phyloP scores from a whole-genome alignment of 2,888 invertebrate genomes.

The Ellobium chinense region DNA sequence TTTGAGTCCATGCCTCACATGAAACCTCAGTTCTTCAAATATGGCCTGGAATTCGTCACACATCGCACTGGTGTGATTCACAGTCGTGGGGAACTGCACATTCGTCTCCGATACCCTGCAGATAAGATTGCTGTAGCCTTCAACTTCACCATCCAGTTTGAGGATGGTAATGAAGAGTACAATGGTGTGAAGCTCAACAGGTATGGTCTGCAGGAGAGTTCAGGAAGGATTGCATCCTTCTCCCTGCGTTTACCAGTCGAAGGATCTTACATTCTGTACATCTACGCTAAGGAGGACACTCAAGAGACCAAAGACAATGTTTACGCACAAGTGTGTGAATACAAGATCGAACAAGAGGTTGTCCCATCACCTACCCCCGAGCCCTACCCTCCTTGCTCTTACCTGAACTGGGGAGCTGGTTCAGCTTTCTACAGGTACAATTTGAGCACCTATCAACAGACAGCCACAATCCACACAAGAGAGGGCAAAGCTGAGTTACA shows the following conservation, averaged over 20 bases:
- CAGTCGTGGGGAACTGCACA: conserved; percentile 74
- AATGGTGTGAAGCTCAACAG: conserved; percentile 72
- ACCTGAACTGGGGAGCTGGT: conserved; percentile 78
- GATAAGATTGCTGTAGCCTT: conserved; percentile 76
- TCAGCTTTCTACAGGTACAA: conserved; percentile 75
- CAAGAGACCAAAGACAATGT: conserved; percentile 77
- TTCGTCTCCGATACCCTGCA: conserved; percentile 75
- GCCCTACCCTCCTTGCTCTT: conserved; percentile 78
- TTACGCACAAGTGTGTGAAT: conserved; percentile 79
- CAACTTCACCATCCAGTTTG: conserved; percentile 77
- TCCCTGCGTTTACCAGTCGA: conserved; percentile 76
- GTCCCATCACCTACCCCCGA: conserved; percentile 60
- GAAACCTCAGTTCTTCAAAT: conserved; percentile 79
- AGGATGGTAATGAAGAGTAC: conserved; percentile 75
- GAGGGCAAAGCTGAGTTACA: conserved; percentile 77
- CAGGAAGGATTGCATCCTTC: conserved; percentile 77
- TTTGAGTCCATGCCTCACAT: conserved; percentile 79
- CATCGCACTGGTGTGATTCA: conserved; percentile 78
- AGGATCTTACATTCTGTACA: conserved; percentile 77
- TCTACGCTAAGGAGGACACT: conserved; percentile 78
- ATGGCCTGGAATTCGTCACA: conserved; percentile 77
- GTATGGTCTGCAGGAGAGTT: conserved; percentile 78
- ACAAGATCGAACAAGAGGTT: conserved; percentile 75
- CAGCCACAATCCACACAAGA: conserved; percentile 74
- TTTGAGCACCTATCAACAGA: conserved; percentile 74